Evolutionary conservation across 2,797 vertebrate genomes (phyloP).

Genomic region (Cetoscarus ocellatus): DNA sequence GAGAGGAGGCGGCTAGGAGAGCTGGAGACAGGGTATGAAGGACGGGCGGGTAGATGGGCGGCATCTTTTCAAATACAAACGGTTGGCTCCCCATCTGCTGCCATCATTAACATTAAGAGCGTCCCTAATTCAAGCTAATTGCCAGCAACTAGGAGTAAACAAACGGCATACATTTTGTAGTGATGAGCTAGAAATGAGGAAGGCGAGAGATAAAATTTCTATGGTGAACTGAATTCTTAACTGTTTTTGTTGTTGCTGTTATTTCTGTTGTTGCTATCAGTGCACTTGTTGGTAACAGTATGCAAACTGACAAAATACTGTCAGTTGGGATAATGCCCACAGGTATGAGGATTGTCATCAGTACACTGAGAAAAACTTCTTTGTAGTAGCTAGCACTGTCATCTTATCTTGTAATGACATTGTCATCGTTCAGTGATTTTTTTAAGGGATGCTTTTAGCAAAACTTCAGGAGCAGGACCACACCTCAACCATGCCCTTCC

Average conservation of each 20-base stretch:
- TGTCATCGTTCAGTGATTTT: no score
- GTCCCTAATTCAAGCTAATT: slow-evolving; percentile 77
- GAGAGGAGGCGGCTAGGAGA: slow-evolving; percentile 27
- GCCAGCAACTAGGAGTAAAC: slow-evolving; percentile 66
- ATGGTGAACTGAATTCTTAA: slow-evolving; percentile 22
- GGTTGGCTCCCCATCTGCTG: slow-evolving; percentile 72
- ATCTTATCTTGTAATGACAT: no score
- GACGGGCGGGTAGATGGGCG: slow-evolving; percentile 44
- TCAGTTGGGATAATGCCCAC: no score
- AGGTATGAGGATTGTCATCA: no score
- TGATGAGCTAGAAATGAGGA: slow-evolving; percentile 34
- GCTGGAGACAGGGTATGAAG: slow-evolving; percentile 35
- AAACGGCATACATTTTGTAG: slow-evolving; percentile 44
- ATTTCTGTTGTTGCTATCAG: not conserved
- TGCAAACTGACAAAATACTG: no score
- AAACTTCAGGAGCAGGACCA: no score
- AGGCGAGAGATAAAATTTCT: not conserved
- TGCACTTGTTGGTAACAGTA: not conserved
- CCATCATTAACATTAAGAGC: slow-evolving; percentile 75
- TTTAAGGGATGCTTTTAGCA: no score
- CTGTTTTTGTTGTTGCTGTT: not conserved
- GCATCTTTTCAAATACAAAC: slow-evolving; percentile 47
- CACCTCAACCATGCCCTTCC: no score
- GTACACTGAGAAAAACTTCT: no score
- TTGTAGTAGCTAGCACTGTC: no score